Conservation (phyloP, 2,888 invertebrate genomes). For the Dendrolimus houi region DNA sequence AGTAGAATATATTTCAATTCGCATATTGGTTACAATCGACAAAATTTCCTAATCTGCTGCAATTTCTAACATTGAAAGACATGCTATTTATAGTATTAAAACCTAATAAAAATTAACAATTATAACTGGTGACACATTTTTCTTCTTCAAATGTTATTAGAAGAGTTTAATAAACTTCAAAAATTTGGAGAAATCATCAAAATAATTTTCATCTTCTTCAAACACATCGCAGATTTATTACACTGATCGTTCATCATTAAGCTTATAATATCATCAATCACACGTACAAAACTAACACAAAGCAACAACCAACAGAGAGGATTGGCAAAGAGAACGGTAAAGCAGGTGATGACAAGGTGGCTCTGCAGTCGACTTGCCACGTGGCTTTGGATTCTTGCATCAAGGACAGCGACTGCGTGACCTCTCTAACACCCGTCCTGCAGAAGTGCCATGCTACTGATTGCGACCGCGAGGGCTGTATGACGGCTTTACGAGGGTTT, state of each 20-base stretch:
- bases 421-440: conserved; percentile 88
- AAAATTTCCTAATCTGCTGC: no score
- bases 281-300: conserved; percentile 28
- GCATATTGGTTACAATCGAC: no score
- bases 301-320: conserved; percentile 62
- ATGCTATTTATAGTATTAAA: no score
- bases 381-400: conserved; percentile 88
- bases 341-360: conserved; percentile 74
- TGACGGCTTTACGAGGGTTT: conserved; percentile 90
- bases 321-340: conserved; percentile 74
- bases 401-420: conserved; percentile 87
- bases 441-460: conserved; percentile 84
- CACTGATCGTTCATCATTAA: no score
- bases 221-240: background rate
- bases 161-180: no score
- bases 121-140: no score
- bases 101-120: no score
- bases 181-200: background rate
- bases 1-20: no score
- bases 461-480: conserved; percentile 91
- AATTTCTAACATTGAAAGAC: no score
- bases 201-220: background rate
- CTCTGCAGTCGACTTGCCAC: conserved; percentile 90
- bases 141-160: no score
- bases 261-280: conserved; percentile 6